phyloP scores from a whole-genome alignment of 2,113 vertebrate genomes.

The Merops nubicus region DNA sequence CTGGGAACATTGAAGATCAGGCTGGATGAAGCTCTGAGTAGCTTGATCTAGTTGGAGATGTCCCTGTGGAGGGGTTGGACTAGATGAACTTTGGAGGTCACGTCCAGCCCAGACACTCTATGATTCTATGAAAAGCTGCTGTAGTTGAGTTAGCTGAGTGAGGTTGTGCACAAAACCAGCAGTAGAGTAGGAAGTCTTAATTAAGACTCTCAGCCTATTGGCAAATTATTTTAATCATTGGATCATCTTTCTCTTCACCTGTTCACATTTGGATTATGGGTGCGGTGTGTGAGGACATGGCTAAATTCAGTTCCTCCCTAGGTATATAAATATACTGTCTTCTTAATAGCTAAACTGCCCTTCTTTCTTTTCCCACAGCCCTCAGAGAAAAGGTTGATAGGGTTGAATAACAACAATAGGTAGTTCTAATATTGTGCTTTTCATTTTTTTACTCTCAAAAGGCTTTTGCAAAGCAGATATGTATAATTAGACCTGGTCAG shows the following conservation, averaged over 20 bases:
- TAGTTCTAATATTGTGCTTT: not conserved
- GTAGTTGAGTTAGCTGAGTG: not conserved
- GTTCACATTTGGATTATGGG: not conserved
- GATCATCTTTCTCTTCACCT: not conserved
- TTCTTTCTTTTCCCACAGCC: not conserved
- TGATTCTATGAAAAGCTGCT: not conserved
- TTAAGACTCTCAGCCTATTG: not conserved
- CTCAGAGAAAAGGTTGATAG: not conserved
- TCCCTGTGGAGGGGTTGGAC: no score
- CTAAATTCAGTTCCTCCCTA: not conserved
- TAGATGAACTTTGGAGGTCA: no score
- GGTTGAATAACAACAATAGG: not conserved
- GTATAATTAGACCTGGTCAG: not conserved
- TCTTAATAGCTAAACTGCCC: not conserved
- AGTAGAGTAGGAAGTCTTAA: not conserved
- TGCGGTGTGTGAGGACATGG: not conserved
- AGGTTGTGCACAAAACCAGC: rapidly evolving
- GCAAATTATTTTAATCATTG: rapidly evolving
- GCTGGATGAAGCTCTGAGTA: no score
- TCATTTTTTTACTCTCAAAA: not conserved
- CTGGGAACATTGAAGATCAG: no score
- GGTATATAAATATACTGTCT: rapidly evolving
- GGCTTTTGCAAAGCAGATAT: not conserved
- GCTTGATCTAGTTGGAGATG: no score
- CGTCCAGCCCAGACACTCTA: no score